phyloP scores from a whole-genome alignment of 2,888 invertebrate species.

The Malthinus seriepunctatus region DNA sequence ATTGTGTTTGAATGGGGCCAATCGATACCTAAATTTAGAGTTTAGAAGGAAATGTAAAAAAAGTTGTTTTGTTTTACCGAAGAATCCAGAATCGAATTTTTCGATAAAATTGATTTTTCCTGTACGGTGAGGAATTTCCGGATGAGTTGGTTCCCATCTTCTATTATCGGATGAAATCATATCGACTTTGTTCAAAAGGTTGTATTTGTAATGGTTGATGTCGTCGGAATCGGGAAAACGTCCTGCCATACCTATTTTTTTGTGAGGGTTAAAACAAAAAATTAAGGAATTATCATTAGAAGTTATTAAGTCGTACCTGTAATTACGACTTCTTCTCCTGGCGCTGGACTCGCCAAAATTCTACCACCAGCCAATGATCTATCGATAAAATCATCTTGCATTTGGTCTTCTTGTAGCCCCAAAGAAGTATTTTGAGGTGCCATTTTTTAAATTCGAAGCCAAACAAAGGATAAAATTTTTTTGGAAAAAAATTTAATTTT shows the following conservation, averaged over 20 bases:
- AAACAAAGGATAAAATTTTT: too few relatives aligned
- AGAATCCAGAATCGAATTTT: constrained; percentile 62
- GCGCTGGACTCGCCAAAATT: constrained; percentile 59
- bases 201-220: constrained; percentile 69
- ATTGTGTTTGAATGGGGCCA: constrained; percentile 47
- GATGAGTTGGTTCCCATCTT: constrained; percentile 72
- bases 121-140: constrained; percentile 62
- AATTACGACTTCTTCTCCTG: constrained; percentile 69
- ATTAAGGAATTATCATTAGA: neutral
- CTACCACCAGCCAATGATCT: constrained; percentile 48
- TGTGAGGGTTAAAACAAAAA: neutral
- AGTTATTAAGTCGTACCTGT: constrained; percentile 54
- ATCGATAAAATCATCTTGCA: constrained; percentile 42
- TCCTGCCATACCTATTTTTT: constrained; percentile 58
- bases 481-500: too few relatives aligned
- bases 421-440: constrained; percentile 10
- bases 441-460: neutral
- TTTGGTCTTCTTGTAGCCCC: neutral
- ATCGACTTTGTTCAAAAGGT: constrained; percentile 77
- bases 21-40: neutral
- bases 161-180: constrained; percentile 80
- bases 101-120: constrained; percentile 65
- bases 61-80: constrained; percentile 48
- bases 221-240: constrained; percentile 79
- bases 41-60: neutral